A percentile compares a stretch with the other conserved stretches of the same genome.
Evolutionary conservation across 2,888 invertebrate genomes (phyloP).

Genomic region (Adelphocoris suturalis): DNA sequence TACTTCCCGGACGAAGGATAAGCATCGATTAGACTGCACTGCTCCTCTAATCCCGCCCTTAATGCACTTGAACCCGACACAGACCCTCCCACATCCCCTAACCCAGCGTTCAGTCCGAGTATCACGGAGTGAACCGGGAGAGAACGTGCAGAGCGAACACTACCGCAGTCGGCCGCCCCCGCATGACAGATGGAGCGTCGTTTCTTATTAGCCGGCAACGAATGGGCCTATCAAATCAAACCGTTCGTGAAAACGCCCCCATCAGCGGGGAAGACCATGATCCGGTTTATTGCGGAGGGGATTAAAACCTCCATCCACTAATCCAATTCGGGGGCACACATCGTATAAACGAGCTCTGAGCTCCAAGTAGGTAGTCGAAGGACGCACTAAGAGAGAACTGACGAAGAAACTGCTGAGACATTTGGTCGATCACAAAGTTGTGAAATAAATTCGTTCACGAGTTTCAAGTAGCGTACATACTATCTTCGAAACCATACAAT

Average conservation of each 20-base stretch:
- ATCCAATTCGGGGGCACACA: conserved; percentile 25
- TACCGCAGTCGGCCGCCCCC: not conserved
- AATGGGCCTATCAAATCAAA: conserved; percentile 30
- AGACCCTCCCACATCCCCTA: not conserved
- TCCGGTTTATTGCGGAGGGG: conserved; percentile 12
- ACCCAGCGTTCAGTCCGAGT: not conserved
- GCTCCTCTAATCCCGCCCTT: conserved; percentile 49
- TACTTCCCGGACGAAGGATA: conserved; percentile 44
- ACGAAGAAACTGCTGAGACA: not conserved
- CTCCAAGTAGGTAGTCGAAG: not conserved
- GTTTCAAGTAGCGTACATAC: too few relatives aligned
- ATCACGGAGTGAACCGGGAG: not conserved
- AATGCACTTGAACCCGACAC: conserved; percentile 52
- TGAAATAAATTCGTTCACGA: too few relatives aligned
- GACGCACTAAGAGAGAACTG: not conserved
- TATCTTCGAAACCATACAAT: too few relatives aligned
- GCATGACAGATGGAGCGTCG: conserved; percentile 5
- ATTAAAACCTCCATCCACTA: conserved; percentile 20
- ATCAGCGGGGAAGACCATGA: conserved; percentile 14
- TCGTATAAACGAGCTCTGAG: conserved; percentile 13
- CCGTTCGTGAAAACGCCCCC: conserved; percentile 29
- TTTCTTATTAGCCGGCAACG: not conserved
- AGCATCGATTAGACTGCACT: conserved; percentile 57
- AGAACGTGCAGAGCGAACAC: not conserved
- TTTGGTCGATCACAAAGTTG: not conserved